Evolutionary conservation across 1,140 invertebrate species (phyloP).

Genomic region (Streblospio benedicti): DNA sequence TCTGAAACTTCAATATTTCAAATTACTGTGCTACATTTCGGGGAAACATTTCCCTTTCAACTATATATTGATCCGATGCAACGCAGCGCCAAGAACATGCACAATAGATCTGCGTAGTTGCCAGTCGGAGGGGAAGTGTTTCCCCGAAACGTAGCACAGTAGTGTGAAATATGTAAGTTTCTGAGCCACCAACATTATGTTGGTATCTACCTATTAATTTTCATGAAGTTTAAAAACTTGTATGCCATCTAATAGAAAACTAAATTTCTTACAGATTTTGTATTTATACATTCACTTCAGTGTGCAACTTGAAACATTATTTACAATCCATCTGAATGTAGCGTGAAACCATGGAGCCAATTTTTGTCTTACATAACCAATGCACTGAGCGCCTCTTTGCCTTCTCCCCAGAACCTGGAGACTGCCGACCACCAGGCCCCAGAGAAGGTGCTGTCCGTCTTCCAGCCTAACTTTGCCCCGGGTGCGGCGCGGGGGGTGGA

Average conservation of each 20-base stretch:
- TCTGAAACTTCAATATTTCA: too few relatives aligned
- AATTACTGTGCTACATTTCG: too few relatives aligned
- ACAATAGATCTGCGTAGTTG: too few relatives aligned
- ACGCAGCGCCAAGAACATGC: too few relatives aligned
- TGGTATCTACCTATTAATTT: too few relatives aligned
- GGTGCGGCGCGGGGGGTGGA: neutral
- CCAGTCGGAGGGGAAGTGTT: too few relatives aligned
- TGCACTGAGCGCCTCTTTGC: neutral
- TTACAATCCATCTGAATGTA: neutral
- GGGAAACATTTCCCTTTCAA: too few relatives aligned
- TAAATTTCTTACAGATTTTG: neutral
- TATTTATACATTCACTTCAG: neutral
- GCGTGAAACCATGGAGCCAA: neutral
- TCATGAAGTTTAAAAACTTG: neutral
- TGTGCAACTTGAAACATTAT: neutral
- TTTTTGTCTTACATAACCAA: neutral
- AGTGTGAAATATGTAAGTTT: too few relatives aligned
- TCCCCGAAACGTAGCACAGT: too few relatives aligned
- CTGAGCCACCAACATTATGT: too few relatives aligned
- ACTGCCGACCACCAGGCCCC: slow-evolving; percentile 26
- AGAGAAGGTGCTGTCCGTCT: slow-evolving; percentile 43
- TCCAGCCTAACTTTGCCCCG: slow-evolving; percentile 31
- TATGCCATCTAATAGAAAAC: neutral
- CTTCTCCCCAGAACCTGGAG: neutral
- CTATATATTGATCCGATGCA: too few relatives aligned